phyloP scores from a whole-genome alignment of 1,140 invertebrate species.

The Euschistus heros region DNA sequence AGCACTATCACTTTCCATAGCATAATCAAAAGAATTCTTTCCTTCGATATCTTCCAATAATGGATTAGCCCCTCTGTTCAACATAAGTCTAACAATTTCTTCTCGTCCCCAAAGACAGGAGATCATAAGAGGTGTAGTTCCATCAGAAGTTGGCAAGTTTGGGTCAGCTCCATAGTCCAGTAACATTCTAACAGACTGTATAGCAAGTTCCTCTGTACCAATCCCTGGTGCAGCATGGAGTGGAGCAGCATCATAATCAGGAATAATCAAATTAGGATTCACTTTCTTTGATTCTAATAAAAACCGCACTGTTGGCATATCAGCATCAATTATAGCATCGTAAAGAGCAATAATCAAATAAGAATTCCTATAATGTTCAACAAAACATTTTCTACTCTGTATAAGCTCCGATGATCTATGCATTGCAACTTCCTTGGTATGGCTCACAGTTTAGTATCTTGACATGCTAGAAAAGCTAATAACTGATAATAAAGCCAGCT shows the following conservation, averaged over 20 bases:
- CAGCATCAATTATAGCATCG: background rate
- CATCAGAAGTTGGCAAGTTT: constrained; percentile 16
- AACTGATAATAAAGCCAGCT: too few species aligned
- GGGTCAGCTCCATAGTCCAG: constrained; percentile 11
- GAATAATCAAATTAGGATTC: constrained; percentile 11
- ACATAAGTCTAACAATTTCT: constrained; percentile 8
- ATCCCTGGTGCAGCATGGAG: constrained; percentile 13
- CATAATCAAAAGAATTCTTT: constrained; percentile 13
- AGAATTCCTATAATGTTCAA: background rate
- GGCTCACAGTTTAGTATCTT: too few species aligned
- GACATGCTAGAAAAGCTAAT: too few species aligned
- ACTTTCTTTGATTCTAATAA: constrained; percentile 2
- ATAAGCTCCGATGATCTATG: background rate
- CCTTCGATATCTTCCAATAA: constrained; percentile 4
- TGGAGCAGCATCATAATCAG: constrained; percentile 8
- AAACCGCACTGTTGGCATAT: background rate
- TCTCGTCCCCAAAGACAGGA: constrained; percentile 10
- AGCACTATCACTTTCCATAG: background rate
- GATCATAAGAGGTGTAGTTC: constrained; percentile 11
- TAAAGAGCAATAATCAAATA: constrained; percentile 6
- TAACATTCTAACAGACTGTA: background rate
- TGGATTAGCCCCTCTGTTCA: constrained; percentile 12
- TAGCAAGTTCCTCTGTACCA: constrained; percentile 13
- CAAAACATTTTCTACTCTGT: background rate
- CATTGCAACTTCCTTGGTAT: background rate